These are phyloP conservation scores for Pachypanchax playfairii DNA, from an alignment of 2,113 vertebrate species.

Conservation along the genomic window DNA sequence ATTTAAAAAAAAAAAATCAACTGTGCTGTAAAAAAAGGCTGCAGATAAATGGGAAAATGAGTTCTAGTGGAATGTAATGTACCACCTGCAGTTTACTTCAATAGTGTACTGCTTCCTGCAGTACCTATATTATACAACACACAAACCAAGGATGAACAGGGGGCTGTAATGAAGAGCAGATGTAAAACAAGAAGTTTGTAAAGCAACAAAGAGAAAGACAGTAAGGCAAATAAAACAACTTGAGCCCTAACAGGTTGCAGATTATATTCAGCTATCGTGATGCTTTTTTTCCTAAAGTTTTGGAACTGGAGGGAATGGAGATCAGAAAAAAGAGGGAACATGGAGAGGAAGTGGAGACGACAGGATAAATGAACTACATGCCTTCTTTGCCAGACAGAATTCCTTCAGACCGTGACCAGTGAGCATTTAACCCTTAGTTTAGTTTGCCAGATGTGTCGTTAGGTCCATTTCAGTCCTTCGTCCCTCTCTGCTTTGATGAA, in stretches of 20 bases:
- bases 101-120: slow-evolving; percentile 17
- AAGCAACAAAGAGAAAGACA: slow-evolving; percentile 35
- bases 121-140: slow-evolving; percentile 26
- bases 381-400: slow-evolving; percentile 55
- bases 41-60: slow-evolving; percentile 29
- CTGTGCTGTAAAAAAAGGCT: slow-evolving; percentile 24
- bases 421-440: slow-evolving; percentile 52
- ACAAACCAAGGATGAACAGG: slow-evolving; percentile 31
- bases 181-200: slow-evolving; percentile 33
- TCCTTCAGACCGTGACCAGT: slow-evolving; percentile 32
- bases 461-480: slow-evolving; percentile 1
- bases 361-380: slow-evolving; percentile 51
- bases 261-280: slow-evolving; percentile 61
- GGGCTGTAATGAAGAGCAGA: slow-evolving; percentile 61
- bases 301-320: slow-evolving; percentile 26
- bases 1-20: slow-evolving; percentile 60
- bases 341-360: slow-evolving; percentile 55
- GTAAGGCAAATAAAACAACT: slow-evolving; percentile 27
- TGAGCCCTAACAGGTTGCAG: slow-evolving; percentile 52
- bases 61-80: slow-evolving; percentile 15
- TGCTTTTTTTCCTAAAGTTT: slow-evolving; percentile 55
- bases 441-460: slow-evolving; percentile 20
- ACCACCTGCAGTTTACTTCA: slow-evolving; percentile 21
- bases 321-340: slow-evolving; percentile 33
- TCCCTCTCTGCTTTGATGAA: background rate